Conservation (phyloP, 2,113 vertebrate species). For the Lophius piscatorius region DNA sequence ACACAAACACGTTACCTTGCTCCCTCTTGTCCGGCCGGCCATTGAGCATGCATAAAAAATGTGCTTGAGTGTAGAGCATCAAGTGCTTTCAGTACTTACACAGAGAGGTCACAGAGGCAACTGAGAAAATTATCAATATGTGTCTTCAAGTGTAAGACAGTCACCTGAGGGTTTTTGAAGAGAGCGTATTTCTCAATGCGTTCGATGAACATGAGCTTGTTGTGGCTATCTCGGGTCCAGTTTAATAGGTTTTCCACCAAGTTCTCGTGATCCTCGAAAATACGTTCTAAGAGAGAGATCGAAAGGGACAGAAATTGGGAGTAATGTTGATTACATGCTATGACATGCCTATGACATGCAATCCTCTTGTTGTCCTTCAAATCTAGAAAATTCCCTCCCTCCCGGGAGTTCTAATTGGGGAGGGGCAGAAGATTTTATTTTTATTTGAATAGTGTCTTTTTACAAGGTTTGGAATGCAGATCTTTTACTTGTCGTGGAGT, state of each 20-base stretch:
- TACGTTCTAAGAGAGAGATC: conserved; percentile 85
- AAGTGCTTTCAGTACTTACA: conserved; percentile 9
- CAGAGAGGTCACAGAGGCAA: neutral
- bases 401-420: too few relatives aligned
- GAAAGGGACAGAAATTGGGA: too few relatives aligned
- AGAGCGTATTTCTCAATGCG: conserved; percentile 98
- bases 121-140: neutral
- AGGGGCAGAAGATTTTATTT: too few relatives aligned
- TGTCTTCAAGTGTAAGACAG: neutral
- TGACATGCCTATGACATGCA: too few relatives aligned
- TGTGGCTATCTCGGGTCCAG: conserved; percentile 98
- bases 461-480: too few relatives aligned
- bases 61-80: conserved; percentile 22
- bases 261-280: conserved; percentile 99
- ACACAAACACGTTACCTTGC: conserved; percentile 44
- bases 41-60: conserved; percentile 51
- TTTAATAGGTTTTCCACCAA: conserved; percentile 97
- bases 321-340: too few relatives aligned
- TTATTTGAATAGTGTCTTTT: too few relatives aligned
- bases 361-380: too few relatives aligned
- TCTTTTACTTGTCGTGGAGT: too few relatives aligned
- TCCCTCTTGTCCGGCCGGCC: conserved; percentile 14
- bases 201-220: conserved; percentile 97
- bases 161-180: conserved; percentile 98
- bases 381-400: too few relatives aligned